A percentile compares a stretch with the other conserved stretches of the same genome.
Evolutionary conservation across 2,888 invertebrate species (phyloP).

Genomic region (Gastrophysa polygoni): DNA sequence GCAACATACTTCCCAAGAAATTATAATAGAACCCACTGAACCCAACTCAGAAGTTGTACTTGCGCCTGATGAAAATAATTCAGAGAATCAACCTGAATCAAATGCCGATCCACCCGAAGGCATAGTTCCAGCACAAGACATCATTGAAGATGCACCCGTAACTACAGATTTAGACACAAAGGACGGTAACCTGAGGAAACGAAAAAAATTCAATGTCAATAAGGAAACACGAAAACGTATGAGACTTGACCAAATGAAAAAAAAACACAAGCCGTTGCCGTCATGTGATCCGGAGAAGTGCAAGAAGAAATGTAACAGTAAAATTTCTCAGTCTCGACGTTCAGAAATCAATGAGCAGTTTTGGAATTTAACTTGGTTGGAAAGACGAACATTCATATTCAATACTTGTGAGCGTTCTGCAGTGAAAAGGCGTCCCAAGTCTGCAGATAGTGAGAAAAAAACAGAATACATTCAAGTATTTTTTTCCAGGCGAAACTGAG

Average conservation of each 20-base stretch:
- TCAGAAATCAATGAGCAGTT: conserved; percentile 12
- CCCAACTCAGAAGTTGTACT: too few species aligned
- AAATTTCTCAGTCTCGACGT: conserved; percentile 15
- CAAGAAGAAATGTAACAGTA: conserved; percentile 14
- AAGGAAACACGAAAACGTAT: not conserved
- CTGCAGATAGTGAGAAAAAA: conserved; percentile 8
- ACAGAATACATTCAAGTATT: conserved; percentile 11
- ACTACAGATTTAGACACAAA: too few species aligned
- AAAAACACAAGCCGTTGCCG: conserved; percentile 15
- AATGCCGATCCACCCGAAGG: too few species aligned
- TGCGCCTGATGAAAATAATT: too few species aligned
- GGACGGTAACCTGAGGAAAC: conserved; percentile 15
- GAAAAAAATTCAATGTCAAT: conserved; percentile 16
- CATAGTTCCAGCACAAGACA: too few species aligned
- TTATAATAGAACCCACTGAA: too few species aligned
- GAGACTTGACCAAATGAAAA: conserved; percentile 8
- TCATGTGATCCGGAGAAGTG: conserved; percentile 12
- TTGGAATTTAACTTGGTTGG: conserved; percentile 16
- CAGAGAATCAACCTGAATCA: too few species aligned
- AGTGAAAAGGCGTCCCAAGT: conserved; percentile 16
- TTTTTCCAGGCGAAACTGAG: conserved; percentile 1
- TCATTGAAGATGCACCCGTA: too few species aligned
- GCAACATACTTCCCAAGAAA: too few species aligned
- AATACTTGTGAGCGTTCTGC: conserved; percentile 14
- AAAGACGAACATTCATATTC: conserved; percentile 18